Evolutionary conservation across 2,113 vertebrate species (phyloP).

Genomic region (Paracanthobrama guichenoti): DNA sequence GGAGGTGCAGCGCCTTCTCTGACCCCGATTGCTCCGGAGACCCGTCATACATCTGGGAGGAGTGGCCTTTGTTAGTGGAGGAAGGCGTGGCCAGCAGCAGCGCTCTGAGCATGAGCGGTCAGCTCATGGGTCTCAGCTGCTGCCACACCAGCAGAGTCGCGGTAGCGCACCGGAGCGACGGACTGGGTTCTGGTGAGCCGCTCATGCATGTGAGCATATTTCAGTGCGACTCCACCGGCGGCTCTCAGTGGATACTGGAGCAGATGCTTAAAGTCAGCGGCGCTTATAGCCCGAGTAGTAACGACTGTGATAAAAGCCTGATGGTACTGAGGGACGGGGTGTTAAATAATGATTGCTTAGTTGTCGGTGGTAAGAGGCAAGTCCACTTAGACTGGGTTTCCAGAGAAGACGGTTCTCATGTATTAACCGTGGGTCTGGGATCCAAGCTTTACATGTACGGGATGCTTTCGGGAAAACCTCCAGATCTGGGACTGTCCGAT

Average conservation of each 20-base stretch:
- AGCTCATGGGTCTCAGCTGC: constrained; percentile 88
- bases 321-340: background rate
- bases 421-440: constrained; percentile 92
- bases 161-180: constrained; percentile 83
- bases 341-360: constrained; percentile 62
- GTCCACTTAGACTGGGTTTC: constrained; percentile 98
- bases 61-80: constrained; percentile 93
- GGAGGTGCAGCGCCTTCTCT: constrained; percentile 80
- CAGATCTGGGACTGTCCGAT: constrained; percentile 84
- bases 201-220: constrained; percentile 87
- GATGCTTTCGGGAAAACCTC: constrained; percentile 82
- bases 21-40: constrained; percentile 58
- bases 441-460: constrained; percentile 96
- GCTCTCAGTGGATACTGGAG: constrained; percentile 92
- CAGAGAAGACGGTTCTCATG: constrained; percentile 94
- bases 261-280: constrained; percentile 88
- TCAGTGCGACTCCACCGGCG: constrained; percentile 96
- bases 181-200: constrained; percentile 68
- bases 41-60: constrained; percentile 87
- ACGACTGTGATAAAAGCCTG: constrained; percentile 71
- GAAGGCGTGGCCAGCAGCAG: constrained; percentile 83
- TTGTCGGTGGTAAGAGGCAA: constrained; percentile 72
- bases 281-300: constrained; percentile 62
- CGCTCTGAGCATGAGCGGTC: constrained; percentile 82
- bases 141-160: constrained; percentile 93